These are phyloP conservation scores for Myxocyprinus asiaticus DNA, from an alignment of 2,113 vertebrate species.

Conservation along the genomic window DNA sequence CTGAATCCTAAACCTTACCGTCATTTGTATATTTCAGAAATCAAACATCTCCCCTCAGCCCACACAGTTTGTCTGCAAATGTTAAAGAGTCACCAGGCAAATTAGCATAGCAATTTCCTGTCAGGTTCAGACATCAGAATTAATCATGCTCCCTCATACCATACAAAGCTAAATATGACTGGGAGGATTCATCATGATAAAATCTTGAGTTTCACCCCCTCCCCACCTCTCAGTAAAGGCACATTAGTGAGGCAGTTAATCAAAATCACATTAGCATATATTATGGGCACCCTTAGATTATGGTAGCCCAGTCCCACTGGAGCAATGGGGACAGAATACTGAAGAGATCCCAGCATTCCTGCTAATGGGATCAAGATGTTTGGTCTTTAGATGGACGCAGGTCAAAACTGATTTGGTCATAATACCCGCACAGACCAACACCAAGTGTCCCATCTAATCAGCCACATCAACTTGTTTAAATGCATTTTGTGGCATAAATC, in stretches of 20 bases:
- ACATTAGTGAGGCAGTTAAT: conserved; percentile 75
- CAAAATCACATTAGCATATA: conserved; percentile 74
- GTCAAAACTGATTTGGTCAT: no score
- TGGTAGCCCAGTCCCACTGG: conserved; percentile 9
- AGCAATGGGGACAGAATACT: conserved; percentile 62
- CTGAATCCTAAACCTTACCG: no score
- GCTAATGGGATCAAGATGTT: conserved; percentile 18
- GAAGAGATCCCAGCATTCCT: conserved; percentile 40
- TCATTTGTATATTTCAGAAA: neutral
- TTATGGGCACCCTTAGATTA: conserved; percentile 34
- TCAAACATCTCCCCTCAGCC: conserved; percentile 25
- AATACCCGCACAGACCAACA: no score
- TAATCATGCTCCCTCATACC: conserved; percentile 62
- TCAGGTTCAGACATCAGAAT: conserved; percentile 59
- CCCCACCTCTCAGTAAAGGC: conserved; percentile 60
- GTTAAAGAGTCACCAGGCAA: conserved; percentile 53
- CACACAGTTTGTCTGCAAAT: conserved; percentile 43
- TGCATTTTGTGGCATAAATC: conserved; percentile 14
- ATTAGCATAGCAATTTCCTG: conserved; percentile 67
- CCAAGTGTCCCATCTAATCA: no score
- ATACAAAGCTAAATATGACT: conserved; percentile 39
- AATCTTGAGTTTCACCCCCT: conserved; percentile 38
- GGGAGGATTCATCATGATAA: conserved; percentile 44
- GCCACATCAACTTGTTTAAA: neutral
- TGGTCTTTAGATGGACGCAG: neutral